A percentile compares a stretch with the other conserved stretches of the same genome.
Conservation (phyloP, 2,888 invertebrate genomes). For the Conops quadrifasciatus region DNA sequence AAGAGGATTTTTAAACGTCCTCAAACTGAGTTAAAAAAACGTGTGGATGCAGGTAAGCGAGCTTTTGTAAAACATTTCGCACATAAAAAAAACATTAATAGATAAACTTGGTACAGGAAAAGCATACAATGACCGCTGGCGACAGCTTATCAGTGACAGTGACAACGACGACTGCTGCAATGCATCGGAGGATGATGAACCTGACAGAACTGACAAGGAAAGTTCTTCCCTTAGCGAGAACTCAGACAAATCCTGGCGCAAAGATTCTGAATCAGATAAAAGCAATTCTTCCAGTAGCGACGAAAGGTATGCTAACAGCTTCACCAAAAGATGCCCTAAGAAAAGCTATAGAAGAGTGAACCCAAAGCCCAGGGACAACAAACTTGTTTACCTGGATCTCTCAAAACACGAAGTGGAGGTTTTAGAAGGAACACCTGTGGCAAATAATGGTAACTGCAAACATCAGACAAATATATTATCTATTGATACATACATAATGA, state of each 20-base stretch:
- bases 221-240: conserved; percentile 27
- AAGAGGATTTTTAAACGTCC: conserved; percentile 31
- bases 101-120: conserved; percentile 31
- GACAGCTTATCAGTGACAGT: conserved; percentile 48
- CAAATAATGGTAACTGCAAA: conserved; percentile 49
- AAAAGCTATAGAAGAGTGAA: conserved; percentile 7
- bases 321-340: background rate
- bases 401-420: conserved; percentile 57
- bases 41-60: background rate
- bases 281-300: background rate
- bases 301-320: conserved; percentile 24
- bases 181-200: conserved; percentile 56
- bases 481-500: background rate
- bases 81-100: background rate
- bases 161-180: conserved; percentile 41
- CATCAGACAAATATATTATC: conserved; percentile 19
- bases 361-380: conserved; percentile 29
- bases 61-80: background rate
- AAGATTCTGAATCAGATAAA: background rate
- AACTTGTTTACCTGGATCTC: conserved; percentile 59
- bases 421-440: conserved; percentile 46
- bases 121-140: conserved; percentile 50
- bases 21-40: conserved; percentile 40
- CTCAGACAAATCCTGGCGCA: conserved; percentile 27
- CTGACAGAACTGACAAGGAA: conserved; percentile 46